Conservation (phyloP, 2,888 invertebrate genomes). For the Lasioglossum calceatum region DNA sequence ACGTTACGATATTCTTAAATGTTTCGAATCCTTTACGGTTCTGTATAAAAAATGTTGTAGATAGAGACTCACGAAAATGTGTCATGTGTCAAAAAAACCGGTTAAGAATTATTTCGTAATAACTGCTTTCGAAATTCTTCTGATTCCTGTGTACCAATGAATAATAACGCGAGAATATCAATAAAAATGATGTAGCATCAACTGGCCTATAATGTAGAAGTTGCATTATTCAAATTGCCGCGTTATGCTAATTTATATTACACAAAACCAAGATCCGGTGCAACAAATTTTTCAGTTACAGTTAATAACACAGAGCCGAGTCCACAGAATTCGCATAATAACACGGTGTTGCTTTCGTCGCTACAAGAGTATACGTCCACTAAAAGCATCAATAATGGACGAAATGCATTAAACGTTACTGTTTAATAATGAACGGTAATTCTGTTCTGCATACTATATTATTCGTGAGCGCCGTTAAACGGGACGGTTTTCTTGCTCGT, state of each 20-base stretch:
- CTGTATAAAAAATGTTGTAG: no score
- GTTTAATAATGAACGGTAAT: conserved; percentile 1
- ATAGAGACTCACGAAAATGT: no score
- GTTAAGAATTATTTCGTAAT: no score
- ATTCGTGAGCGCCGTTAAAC: neutral
- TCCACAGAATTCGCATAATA: neutral
- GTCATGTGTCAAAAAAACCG: no score
- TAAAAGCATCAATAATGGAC: conserved; percentile 32
- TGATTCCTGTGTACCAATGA: no score
- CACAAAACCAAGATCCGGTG: neutral
- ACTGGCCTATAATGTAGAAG: neutral
- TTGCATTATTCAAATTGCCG: neutral
- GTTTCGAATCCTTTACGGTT: no score
- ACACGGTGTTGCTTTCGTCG: neutral
- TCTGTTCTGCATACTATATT: neutral
- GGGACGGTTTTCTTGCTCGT: neutral
- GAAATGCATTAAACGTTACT: conserved; percentile 1
- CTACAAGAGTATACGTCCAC: conserved; percentile 8
- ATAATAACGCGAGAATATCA: no score
- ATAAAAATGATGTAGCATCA: no score
- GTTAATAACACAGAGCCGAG: conserved; percentile 1
- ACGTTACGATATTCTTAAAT: no score
- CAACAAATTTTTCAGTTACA: neutral
- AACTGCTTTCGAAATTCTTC: no score
- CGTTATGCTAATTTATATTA: neutral